A percentile compares a stretch with the other conserved stretches of the same genome.
Conservation (phyloP, 2,888 invertebrate genomes). For the Nephrocerus scutellatus region DNA sequence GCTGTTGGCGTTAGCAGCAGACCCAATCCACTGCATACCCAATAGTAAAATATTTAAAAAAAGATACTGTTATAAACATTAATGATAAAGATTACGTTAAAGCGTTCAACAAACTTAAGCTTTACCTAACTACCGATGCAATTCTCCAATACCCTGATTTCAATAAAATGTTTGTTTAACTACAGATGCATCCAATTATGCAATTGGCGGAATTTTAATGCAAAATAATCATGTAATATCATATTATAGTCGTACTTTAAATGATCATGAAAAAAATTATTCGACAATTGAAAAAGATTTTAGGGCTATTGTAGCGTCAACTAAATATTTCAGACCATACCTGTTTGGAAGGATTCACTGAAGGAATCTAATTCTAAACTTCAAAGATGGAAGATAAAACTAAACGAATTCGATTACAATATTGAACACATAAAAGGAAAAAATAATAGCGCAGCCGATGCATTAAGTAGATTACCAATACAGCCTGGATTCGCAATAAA, state of each 20-base stretch:
- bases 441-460: conserved; percentile 17
- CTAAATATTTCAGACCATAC: conserved; percentile 37
- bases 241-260: conserved; percentile 28
- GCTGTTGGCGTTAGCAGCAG: too few relatives aligned
- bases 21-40: too few relatives aligned
- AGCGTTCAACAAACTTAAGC: too few relatives aligned
- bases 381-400: conserved; percentile 34
- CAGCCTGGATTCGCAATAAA: background rate
- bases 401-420: conserved; percentile 32
- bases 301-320: conserved; percentile 32
- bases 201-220: too few relatives aligned
- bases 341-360: conserved; percentile 36
- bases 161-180: too few relatives aligned
- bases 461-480: conserved; percentile 26
- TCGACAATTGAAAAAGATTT: conserved; percentile 19
- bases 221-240: conserved; percentile 28
- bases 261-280: conserved; percentile 25
- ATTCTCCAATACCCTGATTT: too few relatives aligned
- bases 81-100: too few relatives aligned
- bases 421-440: conserved; percentile 26
- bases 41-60: too few relatives aligned
- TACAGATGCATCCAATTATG: too few relatives aligned
- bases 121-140: too few relatives aligned
- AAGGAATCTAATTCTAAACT: conserved; percentile 40
- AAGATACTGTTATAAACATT: too few relatives aligned